A percentile compares a stretch with the other conserved stretches of the same genome.
Evolutionary conservation across 1,140 invertebrate species (phyloP).

Genomic region (Thaumatotibia leucotreta): DNA sequence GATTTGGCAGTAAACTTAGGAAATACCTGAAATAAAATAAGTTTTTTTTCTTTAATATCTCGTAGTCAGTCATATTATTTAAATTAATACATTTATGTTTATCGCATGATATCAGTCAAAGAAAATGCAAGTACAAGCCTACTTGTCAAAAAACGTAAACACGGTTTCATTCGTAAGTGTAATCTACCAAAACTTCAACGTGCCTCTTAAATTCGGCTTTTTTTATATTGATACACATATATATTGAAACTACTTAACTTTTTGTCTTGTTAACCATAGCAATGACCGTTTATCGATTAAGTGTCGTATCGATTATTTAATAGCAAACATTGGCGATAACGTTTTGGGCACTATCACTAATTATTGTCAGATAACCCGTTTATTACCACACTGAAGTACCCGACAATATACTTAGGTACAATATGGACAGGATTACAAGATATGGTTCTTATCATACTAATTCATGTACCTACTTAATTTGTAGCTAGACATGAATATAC

Average conservation of each 20-base stretch:
- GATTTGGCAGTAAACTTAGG: no score
- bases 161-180: no score
- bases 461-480: conserved; percentile 4
- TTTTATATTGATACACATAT: not conserved
- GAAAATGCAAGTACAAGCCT: no score
- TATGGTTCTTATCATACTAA: conserved; percentile 1
- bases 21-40: no score
- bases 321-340: conserved; percentile 69
- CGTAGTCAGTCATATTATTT: no score
- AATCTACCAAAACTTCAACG: no score
- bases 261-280: conserved; percentile 21
- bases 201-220: not conserved
- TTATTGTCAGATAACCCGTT: conserved; percentile 66
- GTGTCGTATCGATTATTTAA: conserved; percentile 73
- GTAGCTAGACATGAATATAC: not conserved
- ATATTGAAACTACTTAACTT: not conserved
- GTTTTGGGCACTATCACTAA: conserved; percentile 67
- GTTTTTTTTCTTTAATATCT: no score
- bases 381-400: conserved; percentile 58
- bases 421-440: conserved; percentile 12
- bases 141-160: no score
- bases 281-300: conserved; percentile 65
- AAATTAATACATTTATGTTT: no score
- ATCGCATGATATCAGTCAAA: no score
- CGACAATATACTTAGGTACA: conserved; percentile 44